A percentile compares a stretch with the other conserved stretches of the same genome.
phyloP scores from a whole-genome alignment of 1,140 invertebrate species.

The Chymomyza costata region DNA sequence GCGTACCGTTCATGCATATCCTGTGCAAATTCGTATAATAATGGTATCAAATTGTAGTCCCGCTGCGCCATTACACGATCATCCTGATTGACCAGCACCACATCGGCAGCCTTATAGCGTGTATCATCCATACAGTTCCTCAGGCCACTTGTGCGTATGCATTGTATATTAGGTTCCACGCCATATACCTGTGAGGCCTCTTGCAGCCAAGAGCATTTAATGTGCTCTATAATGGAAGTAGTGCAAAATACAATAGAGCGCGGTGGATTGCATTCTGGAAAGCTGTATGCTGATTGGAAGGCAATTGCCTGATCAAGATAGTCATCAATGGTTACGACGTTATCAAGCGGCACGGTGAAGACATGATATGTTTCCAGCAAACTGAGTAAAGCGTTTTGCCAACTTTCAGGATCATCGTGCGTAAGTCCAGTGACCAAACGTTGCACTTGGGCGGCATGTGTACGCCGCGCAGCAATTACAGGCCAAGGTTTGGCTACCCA shows the following conservation, averaged over 20 bases:
- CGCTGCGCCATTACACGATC: slow-evolving; percentile 78
- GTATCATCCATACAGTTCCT: slow-evolving; percentile 82
- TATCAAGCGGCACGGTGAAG: slow-evolving; percentile 75
- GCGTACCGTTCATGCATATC: slow-evolving; percentile 79
- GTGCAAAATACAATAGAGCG: slow-evolving; percentile 81
- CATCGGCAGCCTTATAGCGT: slow-evolving; percentile 79
- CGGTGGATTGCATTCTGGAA: slow-evolving; percentile 80
- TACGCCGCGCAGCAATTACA: slow-evolving; percentile 79
- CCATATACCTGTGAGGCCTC: slow-evolving; percentile 83
- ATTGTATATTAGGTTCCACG: slow-evolving; percentile 84
- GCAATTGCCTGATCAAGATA: slow-evolving; percentile 79
- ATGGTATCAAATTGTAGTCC: slow-evolving; percentile 79
- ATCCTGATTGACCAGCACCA: slow-evolving; percentile 80
- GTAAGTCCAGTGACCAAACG: slow-evolving; percentile 76
- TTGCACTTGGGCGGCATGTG: slow-evolving; percentile 78
- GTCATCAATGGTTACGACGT: slow-evolving; percentile 77
- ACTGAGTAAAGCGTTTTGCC: slow-evolving; percentile 77
- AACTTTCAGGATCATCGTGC: slow-evolving; percentile 67
- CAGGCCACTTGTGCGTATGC: slow-evolving; percentile 77
- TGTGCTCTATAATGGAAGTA: slow-evolving; percentile 79
- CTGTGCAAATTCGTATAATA: slow-evolving; percentile 81
- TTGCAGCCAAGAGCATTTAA: slow-evolving; percentile 85
- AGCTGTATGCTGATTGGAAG: slow-evolving; percentile 80
- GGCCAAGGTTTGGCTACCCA: slow-evolving; percentile 88
- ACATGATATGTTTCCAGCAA: slow-evolving; percentile 77